Percentiles rank a stretch among this genome's conserved stretches.
Conservation (phyloP, 2,888 invertebrate species). For the Anorthoa munda region DNA sequence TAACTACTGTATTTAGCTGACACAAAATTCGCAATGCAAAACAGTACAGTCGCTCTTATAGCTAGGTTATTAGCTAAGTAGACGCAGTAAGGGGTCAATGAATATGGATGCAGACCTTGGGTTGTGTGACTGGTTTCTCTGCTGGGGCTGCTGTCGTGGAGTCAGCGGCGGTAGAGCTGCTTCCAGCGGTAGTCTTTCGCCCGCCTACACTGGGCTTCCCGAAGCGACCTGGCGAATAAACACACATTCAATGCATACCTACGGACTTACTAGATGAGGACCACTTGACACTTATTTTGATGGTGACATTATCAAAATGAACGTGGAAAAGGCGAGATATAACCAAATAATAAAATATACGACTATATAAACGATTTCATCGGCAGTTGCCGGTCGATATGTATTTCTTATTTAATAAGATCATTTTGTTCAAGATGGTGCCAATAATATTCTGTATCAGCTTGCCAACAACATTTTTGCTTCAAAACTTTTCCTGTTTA, state of each 20-base stretch:
- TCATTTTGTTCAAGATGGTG: neutral
- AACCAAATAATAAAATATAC: too few species aligned
- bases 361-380: neutral
- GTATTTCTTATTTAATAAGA: neutral
- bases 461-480: neutral
- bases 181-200: conserved; percentile 78
- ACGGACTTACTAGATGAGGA: conserved; percentile 22
- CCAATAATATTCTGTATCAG: neutral
- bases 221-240: conserved; percentile 84
- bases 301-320: conserved; percentile 5
- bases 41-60: conserved; percentile 62
- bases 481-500: neutral
- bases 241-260: conserved; percentile 71
- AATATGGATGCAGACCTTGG: conserved; percentile 81
- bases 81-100: conserved; percentile 45
- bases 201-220: conserved; percentile 81
- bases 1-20: conserved; percentile 54
- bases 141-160: conserved; percentile 69
- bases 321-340: conserved; percentile 29
- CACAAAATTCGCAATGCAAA: conserved; percentile 76
- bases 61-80: conserved; percentile 33
- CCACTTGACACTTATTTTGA: neutral
- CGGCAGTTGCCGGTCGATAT: conserved; percentile 9
- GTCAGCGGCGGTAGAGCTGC: conserved; percentile 61
- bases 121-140: conserved; percentile 80